Conservation (phyloP, 2,888 invertebrate species). For the Melieria omissa region DNA sequence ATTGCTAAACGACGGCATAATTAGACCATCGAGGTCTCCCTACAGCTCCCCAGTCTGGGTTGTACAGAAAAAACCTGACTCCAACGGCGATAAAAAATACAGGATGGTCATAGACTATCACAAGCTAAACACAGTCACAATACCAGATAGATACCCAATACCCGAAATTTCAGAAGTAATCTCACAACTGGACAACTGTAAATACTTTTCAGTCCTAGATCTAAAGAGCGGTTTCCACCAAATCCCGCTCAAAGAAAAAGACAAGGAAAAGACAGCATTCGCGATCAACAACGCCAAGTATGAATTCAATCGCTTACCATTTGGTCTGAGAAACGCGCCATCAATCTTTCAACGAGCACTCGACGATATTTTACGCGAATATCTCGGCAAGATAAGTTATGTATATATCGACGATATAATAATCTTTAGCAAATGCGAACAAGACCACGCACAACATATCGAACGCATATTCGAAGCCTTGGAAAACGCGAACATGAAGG, state of each 20-base stretch:
- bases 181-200: slow-evolving; percentile 9
- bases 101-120: slow-evolving; percentile 22
- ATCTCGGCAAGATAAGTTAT: slow-evolving; percentile 23
- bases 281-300: slow-evolving; percentile 23
- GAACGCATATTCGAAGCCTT: too few species aligned
- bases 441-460: too few species aligned
- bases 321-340: slow-evolving; percentile 26
- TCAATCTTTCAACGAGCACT: slow-evolving; percentile 30
- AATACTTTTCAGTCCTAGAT: slow-evolving; percentile 8
- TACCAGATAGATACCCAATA: slow-evolving; percentile 31
- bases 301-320: slow-evolving; percentile 25
- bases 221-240: slow-evolving; percentile 38
- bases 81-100: slow-evolving; percentile 23
- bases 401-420: slow-evolving; percentile 33
- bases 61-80: slow-evolving; percentile 27
- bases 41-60: slow-evolving; percentile 33
- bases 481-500: too few species aligned
- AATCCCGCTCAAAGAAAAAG: slow-evolving; percentile 34
- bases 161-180: slow-evolving; percentile 34
- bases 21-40: slow-evolving; percentile 27
- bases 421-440: too few species aligned
- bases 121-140: slow-evolving; percentile 30
- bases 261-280: not conserved
- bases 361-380: slow-evolving; percentile 25
- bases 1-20: slow-evolving; percentile 27